These are phyloP conservation scores for Folsomia candida DNA, from an alignment of 2,888 invertebrate genomes.

Conservation along the genomic window DNA sequence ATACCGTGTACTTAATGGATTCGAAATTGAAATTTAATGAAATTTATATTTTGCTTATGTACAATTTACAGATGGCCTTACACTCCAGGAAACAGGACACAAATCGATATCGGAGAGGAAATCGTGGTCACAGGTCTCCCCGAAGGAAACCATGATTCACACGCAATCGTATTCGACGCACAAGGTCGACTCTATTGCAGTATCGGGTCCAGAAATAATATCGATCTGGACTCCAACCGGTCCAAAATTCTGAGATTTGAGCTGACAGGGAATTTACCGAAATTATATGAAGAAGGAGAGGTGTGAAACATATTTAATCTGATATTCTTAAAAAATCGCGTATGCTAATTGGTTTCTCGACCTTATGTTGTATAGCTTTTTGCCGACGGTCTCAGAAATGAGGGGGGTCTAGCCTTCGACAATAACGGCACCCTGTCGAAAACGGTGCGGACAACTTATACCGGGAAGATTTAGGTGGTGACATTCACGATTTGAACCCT, in stretches of 20 bases:
- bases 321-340: no score
- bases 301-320: no score
- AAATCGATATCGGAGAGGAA: conserved; percentile 18
- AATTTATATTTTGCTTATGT: no score
- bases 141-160: conserved; percentile 25
- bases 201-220: conserved; percentile 33
- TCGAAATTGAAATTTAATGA: no score
- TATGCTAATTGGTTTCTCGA: not conserved
- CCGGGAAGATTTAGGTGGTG: conserved; percentile 40
- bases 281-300: conserved; percentile 23
- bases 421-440: conserved; percentile 33
- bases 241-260: conserved; percentile 36
- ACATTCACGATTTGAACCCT: conserved; percentile 43
- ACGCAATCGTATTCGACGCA: conserved; percentile 33
- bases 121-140: conserved; percentile 34
- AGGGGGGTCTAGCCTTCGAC: conserved; percentile 38
- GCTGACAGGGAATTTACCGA: conserved; percentile 10
- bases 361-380: conserved; percentile 25
- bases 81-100: conserved; percentile 30
- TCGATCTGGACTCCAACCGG: conserved; percentile 27
- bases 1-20: no score
- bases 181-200: conserved; percentile 23
- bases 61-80: conserved; percentile 46
- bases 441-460: conserved; percentile 35
- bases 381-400: conserved; percentile 38